phyloP scores from a whole-genome alignment of 2,888 invertebrate genomes.

The Diplazon laetatorius region DNA sequence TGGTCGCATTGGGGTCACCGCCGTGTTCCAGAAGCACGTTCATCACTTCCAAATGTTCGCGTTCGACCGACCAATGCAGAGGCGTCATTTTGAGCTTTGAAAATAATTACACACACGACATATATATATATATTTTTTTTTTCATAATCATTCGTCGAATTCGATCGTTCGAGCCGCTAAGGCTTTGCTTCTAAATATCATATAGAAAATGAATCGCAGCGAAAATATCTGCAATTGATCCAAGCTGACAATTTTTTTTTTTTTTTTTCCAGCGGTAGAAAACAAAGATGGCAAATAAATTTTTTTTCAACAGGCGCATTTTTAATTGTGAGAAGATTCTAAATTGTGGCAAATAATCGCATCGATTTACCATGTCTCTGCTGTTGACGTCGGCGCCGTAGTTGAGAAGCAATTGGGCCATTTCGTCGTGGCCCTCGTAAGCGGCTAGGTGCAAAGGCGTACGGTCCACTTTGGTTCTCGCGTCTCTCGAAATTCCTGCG shows the following conservation, averaged over 20 bases:
- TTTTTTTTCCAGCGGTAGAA: no score
- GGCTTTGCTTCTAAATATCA: no score
- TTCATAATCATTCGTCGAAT: no score
- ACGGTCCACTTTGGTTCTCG: constrained; percentile 95
- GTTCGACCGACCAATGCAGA: constrained; percentile 96
- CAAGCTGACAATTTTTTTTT: no score
- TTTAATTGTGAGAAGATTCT: no score
- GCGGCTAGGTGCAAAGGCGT: constrained; percentile 96
- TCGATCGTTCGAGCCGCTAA: no score
- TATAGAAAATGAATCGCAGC: no score
- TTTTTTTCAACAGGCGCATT: no score
- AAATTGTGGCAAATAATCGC: neutral
- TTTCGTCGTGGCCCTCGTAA: constrained; percentile 90
- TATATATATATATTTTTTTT: constrained; percentile 1
- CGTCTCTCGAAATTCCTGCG: constrained; percentile 94
- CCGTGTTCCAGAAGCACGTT: constrained; percentile 88
- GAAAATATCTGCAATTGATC: no score
- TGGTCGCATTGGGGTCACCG: constrained; percentile 87
- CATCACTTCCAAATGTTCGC: constrained; percentile 88
- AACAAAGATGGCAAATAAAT: no score
- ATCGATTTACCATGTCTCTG: constrained; percentile 88
- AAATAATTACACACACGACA: constrained; percentile 22
- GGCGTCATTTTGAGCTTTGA: constrained; percentile 93
- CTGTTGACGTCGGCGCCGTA: constrained; percentile 90
- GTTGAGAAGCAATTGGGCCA: constrained; percentile 88